Evolutionary conservation across 2,113 vertebrate species (phyloP), one percentile per base, ranked within the genome.

Genomic region (Panurus biarmicus): DNA sequence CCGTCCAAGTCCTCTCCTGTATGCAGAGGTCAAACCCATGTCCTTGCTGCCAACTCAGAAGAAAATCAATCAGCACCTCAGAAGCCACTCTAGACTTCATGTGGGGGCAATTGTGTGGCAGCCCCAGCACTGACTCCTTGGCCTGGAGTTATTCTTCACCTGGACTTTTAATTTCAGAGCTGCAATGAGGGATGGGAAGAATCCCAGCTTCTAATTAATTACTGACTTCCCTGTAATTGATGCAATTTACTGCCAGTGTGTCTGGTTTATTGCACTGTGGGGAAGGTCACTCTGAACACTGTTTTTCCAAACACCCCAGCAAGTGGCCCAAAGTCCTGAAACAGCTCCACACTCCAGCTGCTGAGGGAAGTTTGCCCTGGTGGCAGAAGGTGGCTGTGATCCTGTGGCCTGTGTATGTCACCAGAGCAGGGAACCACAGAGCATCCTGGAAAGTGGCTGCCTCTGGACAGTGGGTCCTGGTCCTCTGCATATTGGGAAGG

Each of bases 151-250:
- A n/a, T 79, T 87, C 70, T 60, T 93, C 58, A 57, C 75, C 45
- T 2, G 3, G 33, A 12, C 47, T 84, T 60, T 56, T 89, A 62
- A 92, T 90, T 88, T 84, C 40, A 73, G 86, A 71, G 38, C 56
- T 66, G 35, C 47, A 42, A 33, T 38, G 60, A 84, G 60, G 47
- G 75, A 48, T 58, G 35, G 51, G 93, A 90, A 90, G 79, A 57
- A 64, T 66, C 76, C 19, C 2, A 3, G 47, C 29, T 83, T 58
- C 79, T 94, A 92, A 92, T 93, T 93, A 92, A 93, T 86, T 92
- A 80, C 83, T 50, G 72, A 76, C 70, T 77, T 84, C 38, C 42
- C 64, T 13, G 28, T 80, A 94, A 92, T 54, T 90, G 94, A 76
- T 72, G 76, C 60, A 84, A 90, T 90, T 94, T 93, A 26, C 80